These are phyloP conservation scores for Rhodophaea formosa DNA, from an alignment of 2,888 invertebrate genomes.

Conservation along the genomic window DNA sequence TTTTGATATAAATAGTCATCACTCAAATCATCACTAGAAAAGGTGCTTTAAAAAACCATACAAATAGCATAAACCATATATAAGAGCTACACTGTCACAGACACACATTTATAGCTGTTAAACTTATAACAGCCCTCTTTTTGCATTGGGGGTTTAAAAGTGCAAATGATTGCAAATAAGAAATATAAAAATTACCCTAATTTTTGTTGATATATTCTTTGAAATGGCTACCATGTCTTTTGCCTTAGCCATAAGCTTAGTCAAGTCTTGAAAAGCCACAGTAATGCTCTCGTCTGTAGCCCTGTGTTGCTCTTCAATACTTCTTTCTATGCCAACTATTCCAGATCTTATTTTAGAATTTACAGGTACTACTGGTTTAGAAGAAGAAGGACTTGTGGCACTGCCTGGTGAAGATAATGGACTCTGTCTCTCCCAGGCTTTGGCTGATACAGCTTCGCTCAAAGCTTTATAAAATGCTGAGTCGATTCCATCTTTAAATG, in stretches of 20 bases:
- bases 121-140: too few species aligned
- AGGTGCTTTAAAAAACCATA: too few species aligned
- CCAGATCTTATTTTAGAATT: constrained; percentile 89
- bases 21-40: too few species aligned
- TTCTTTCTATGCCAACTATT: constrained; percentile 97
- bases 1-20: too few species aligned
- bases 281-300: constrained; percentile 95
- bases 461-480: constrained; percentile 83
- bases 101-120: constrained; percentile 9
- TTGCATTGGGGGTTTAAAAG: too few species aligned
- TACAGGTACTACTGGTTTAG: constrained; percentile 50
- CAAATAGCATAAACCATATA: too few species aligned
- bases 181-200: constrained; percentile 80
- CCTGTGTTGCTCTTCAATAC: constrained; percentile 93
- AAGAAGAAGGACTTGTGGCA: constrained; percentile 39
- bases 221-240: constrained; percentile 98
- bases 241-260: constrained; percentile 96
- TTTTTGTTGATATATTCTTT: constrained; percentile 94
- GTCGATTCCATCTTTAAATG: constrained; percentile 91
- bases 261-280: constrained; percentile 97
- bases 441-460: constrained; percentile 82
- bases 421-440: constrained; percentile 82
- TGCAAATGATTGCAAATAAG: not conserved
- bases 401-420: constrained; percentile 40
- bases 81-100: too few species aligned